These are phyloP conservation scores for Eurystomus gularis DNA, from an alignment of 2,113 vertebrate species.

Conservation along the genomic window DNA sequence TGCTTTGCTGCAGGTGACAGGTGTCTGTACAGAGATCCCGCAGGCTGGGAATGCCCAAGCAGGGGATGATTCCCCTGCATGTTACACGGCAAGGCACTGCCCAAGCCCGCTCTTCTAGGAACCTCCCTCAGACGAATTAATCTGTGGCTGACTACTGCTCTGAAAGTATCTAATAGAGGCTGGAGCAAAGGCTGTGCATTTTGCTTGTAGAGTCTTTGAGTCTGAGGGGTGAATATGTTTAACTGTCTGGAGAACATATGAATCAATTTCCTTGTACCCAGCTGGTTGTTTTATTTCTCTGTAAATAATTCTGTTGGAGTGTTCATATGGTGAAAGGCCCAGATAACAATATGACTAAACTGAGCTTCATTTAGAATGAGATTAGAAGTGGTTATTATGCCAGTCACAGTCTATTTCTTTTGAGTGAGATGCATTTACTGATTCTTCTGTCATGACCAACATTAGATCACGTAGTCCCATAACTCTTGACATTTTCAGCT, in stretches of 20 bases:
- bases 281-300: not conserved
- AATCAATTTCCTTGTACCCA: not conserved
- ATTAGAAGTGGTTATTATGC: not conserved
- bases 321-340: not conserved
- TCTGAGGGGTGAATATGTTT: not conserved
- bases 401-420: not conserved
- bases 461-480: not conserved
- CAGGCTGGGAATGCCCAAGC: not conserved
- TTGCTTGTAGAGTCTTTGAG: not conserved
- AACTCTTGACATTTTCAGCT: not conserved
- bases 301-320: not conserved
- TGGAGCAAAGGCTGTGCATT: not conserved
- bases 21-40: fast-evolving
- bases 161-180: not conserved
- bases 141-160: not conserved
- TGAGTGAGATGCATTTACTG: not conserved
- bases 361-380: not conserved
- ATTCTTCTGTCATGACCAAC: not conserved
- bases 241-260: not conserved
- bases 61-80: not conserved
- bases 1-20: not conserved
- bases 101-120: not conserved
- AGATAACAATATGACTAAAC: not conserved
- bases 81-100: not conserved
- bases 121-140: not conserved